Conservation (phyloP, 2,888 invertebrate species). For the Nemotelus nigrinus region DNA sequence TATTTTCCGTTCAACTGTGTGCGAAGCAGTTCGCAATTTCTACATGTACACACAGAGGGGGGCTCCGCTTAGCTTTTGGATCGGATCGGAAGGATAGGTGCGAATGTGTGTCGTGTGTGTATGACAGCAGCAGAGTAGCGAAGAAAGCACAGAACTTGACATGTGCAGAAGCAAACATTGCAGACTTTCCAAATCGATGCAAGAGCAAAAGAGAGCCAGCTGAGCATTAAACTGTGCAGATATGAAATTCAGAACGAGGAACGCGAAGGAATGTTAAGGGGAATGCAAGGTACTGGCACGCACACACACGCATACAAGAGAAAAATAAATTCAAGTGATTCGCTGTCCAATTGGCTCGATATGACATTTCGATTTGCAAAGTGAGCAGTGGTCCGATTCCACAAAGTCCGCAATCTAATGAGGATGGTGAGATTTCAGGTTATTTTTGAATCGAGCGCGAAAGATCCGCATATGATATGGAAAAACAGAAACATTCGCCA, state of each 20-base stretch:
- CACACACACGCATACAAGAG: too few relatives aligned
- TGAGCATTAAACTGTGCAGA: too few relatives aligned
- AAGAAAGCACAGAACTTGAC: constrained; percentile 32
- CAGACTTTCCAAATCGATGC: not conserved
- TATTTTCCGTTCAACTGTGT: constrained; percentile 47
- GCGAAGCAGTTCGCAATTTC: constrained; percentile 27
- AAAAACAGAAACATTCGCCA: too few relatives aligned
- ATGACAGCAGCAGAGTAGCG: constrained; percentile 10
- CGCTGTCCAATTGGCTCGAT: too few relatives aligned
- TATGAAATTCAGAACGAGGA: not conserved
- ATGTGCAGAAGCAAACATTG: constrained; percentile 48
- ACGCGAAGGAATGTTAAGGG: not conserved
- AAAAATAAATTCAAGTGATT: too few relatives aligned
- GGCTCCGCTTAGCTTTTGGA: not conserved
- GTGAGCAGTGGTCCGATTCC: too few relatives aligned
- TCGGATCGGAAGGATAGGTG: not conserved
- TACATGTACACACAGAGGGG: constrained; percentile 17
- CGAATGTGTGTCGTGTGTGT: constrained; percentile 15
- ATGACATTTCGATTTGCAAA: too few relatives aligned
- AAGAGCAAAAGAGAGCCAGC: too few relatives aligned
- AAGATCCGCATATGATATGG: too few relatives aligned
- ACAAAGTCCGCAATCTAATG: too few relatives aligned
- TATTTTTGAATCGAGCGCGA: too few relatives aligned
- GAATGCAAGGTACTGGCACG: not conserved
- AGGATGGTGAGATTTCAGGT: too few relatives aligned